These are phyloP conservation scores for Heliconius ismenius DNA, from an alignment of 2,888 invertebrate genomes.

Conservation along the genomic window DNA sequence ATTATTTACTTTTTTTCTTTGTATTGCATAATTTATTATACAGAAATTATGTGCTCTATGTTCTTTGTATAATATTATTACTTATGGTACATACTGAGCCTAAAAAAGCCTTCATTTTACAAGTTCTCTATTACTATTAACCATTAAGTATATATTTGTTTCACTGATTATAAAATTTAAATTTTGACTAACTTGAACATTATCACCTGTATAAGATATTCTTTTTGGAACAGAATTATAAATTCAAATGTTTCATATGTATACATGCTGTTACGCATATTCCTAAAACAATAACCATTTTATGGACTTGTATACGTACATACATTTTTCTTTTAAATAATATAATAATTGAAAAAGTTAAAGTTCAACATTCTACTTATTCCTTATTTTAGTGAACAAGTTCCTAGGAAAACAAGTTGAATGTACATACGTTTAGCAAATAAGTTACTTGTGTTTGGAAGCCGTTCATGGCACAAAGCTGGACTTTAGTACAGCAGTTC, in stretches of 20 bases:
- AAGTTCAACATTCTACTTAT: background rate
- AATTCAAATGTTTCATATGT: too few relatives aligned
- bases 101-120: too few relatives aligned
- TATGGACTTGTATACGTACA: too few relatives aligned
- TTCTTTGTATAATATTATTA: background rate
- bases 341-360: background rate
- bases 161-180: too few relatives aligned
- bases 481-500: slow-evolving; percentile 15
- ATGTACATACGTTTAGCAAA: background rate
- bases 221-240: too few relatives aligned
- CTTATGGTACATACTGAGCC: background rate
- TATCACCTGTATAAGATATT: too few relatives aligned
- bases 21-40: background rate
- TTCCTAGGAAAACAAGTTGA: background rate
- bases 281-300: too few relatives aligned
- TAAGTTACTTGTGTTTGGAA: slow-evolving; percentile 19
- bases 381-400: background rate
- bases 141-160: too few relatives aligned
- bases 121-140: too few relatives aligned
- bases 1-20: background rate
- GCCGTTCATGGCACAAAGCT: slow-evolving; percentile 17
- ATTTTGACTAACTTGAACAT: too few relatives aligned
- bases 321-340: background rate
- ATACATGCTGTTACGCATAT: too few relatives aligned
- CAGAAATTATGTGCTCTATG: background rate